phyloP scores from a whole-genome alignment of 2,113 vertebrate species.

The Lanius ludovicianus region DNA sequence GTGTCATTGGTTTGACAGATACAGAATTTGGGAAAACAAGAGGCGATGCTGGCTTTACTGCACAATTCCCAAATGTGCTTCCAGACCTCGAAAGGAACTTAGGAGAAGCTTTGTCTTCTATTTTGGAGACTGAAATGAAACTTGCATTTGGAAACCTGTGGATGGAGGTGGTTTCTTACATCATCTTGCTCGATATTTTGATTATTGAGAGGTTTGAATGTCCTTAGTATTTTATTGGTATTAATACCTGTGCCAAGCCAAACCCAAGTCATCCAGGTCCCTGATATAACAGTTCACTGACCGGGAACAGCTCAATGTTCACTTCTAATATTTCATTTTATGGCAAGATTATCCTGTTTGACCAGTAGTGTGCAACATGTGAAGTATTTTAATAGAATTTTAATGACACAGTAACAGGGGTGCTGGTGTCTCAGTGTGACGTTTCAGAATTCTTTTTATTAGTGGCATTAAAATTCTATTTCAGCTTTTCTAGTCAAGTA shows the following conservation, averaged over 20 bases:
- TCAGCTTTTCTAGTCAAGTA: neutral
- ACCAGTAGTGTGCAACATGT: neutral
- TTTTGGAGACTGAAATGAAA: slow-evolving; percentile 92
- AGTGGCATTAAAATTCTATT: neutral
- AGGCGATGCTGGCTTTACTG: neutral
- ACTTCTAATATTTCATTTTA: neutral
- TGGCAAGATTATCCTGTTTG: neutral
- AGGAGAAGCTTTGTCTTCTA: slow-evolving; percentile 81
- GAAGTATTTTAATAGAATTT: neutral
- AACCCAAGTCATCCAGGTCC: neutral
- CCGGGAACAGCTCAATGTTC: neutral
- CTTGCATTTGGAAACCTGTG: slow-evolving; percentile 84
- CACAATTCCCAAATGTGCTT: slow-evolving; percentile 64
- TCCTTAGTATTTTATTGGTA: neutral
- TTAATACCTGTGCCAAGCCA: neutral
- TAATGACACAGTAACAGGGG: neutral
- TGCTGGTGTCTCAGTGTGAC: neutral
- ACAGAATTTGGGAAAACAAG: neutral
- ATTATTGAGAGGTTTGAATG: neutral
- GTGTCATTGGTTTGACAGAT: slow-evolving; percentile 51
- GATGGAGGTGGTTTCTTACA: slow-evolving; percentile 80
- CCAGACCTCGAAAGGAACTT: slow-evolving; percentile 81
- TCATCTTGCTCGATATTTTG: neutral
- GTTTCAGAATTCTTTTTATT: neutral
- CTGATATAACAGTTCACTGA: neutral